Conservation (phyloP, 1,140 invertebrate genomes). For the Aradophagus sp. region DNA sequence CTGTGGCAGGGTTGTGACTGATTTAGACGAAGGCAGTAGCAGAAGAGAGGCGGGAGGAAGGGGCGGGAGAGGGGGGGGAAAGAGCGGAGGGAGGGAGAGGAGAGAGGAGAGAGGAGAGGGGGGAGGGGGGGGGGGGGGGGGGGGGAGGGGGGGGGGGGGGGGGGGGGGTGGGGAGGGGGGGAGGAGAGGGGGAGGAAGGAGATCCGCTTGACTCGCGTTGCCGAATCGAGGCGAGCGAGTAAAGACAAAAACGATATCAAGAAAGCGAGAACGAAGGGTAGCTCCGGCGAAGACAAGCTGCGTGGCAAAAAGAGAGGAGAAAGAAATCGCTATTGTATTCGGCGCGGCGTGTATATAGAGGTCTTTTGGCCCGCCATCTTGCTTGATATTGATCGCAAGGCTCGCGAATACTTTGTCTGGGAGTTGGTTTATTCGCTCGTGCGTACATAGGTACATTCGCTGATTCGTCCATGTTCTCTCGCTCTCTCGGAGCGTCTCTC, state of each 20-base stretch:
- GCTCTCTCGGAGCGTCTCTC: conserved; percentile 46
- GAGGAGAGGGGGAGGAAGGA: conserved; percentile 26
- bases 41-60: too few species aligned
- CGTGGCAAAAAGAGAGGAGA: conserved; percentile 50
- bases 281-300: conserved; percentile 44
- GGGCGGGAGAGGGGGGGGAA: too few species aligned
- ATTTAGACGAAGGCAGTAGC: too few species aligned
- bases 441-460: conserved; percentile 61
- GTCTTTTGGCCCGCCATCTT: conserved; percentile 73
- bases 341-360: conserved; percentile 64
- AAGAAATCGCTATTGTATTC: conserved; percentile 69
- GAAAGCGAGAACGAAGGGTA: conserved; percentile 59
- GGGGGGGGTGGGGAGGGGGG: too few species aligned
- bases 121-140: too few species aligned
- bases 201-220: conserved; percentile 31
- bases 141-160: too few species aligned
- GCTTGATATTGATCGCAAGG: conserved; percentile 75
- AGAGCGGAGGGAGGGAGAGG: too few species aligned
- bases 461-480: conserved; percentile 60
- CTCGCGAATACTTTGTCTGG: conserved; percentile 69
- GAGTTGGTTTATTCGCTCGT: conserved; percentile 62
- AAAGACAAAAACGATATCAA: conserved; percentile 55
- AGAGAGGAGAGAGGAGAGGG: too few species aligned
- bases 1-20: too few species aligned
- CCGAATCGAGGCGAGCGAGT: conserved; percentile 54